A percentile compares a stretch with the other conserved stretches of the same genome.
Conservation (phyloP, 2,888 invertebrate species). For the Nephrotoma guestfalica region DNA sequence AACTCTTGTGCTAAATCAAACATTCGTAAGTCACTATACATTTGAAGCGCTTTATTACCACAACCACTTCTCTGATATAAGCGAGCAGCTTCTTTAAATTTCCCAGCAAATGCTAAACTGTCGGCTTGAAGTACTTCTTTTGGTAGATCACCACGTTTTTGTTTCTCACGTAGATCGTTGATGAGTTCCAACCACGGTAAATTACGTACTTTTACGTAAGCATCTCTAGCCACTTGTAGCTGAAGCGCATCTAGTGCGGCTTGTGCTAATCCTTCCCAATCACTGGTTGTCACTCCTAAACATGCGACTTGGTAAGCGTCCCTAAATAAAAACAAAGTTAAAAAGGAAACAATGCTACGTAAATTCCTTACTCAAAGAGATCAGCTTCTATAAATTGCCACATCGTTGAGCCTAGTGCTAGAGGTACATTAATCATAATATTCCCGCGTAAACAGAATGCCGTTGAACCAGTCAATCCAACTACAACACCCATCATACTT, state of each 20-base stretch:
- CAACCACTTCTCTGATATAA: conserved; percentile 72
- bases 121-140: conserved; percentile 60
- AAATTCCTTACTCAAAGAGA: conserved; percentile 31
- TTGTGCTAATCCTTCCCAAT: conserved; percentile 86
- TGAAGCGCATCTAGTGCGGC: conserved; percentile 77
- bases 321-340: conserved; percentile 28
- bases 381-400: conserved; percentile 80
- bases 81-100: conserved; percentile 83
- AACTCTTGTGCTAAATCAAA: conserved; percentile 91
- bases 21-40: conserved; percentile 96
- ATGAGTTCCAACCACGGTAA: conserved; percentile 76
- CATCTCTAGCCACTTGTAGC: conserved; percentile 72
- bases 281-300: conserved; percentile 82
- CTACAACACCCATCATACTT: conserved; percentile 72
- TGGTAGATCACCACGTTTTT: conserved; percentile 48
- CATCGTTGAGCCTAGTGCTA: conserved; percentile 88
- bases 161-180: conserved; percentile 55
- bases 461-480: conserved; percentile 80
- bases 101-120: conserved; percentile 67
- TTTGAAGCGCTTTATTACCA: conserved; percentile 72
- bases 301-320: conserved; percentile 81
- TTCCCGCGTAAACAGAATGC: conserved; percentile 90
- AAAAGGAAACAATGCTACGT: background rate
- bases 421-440: conserved; percentile 70
- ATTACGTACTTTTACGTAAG: conserved; percentile 79